Evolutionary conservation across 1,140 invertebrate species (phyloP), one percentile per base, ranked within the genome.

Genomic region (Neotoxoptera formosana): DNA sequence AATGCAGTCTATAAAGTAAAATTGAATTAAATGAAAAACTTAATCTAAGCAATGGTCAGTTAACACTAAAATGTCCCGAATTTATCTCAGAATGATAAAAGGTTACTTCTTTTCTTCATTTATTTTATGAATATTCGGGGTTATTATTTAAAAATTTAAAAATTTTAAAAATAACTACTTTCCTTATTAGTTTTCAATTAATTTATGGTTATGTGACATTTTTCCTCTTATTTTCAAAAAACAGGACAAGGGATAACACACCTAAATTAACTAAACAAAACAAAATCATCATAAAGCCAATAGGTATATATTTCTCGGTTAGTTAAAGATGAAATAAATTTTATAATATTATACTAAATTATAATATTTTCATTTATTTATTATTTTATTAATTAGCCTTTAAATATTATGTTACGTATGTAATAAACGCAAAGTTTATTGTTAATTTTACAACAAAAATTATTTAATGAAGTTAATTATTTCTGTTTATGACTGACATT

Each of bases 361-460:
- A 30, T 14, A 30, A 67, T 67, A 30, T 67, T 67, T 67, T 67
- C 8, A 67, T 67, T 67, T 67, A 67, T 30, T 60, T 25, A 56
- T 25, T 60, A 60, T 67, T 30, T 14, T n/a, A 14, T 45, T 86
- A 51, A 47, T 21, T 34, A 88, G 47, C 30, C n/a, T 53, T 87
- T 6, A 30, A 87, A 20, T 48, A 48, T 87, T 48, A 23, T 53
- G 34, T 89, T 56, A 53, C 21, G 34, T 25, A 89, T 53, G 8
- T 53, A 8, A 89, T 21, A 51, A 36, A 36, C 8, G 21, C 20
- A 20, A 2, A 89, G 4, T 51, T 34, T 20, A 1, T 45, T n/a
- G 8, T 86, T 86, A 17, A 86, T 86, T 86, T 25, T 23, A 36
- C 34, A 89, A 88, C 86, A 88, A 88, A 8, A 88, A 88, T 88